phyloP scores from a whole-genome alignment of 2,888 invertebrate species.

The Spodoptera littoralis region DNA sequence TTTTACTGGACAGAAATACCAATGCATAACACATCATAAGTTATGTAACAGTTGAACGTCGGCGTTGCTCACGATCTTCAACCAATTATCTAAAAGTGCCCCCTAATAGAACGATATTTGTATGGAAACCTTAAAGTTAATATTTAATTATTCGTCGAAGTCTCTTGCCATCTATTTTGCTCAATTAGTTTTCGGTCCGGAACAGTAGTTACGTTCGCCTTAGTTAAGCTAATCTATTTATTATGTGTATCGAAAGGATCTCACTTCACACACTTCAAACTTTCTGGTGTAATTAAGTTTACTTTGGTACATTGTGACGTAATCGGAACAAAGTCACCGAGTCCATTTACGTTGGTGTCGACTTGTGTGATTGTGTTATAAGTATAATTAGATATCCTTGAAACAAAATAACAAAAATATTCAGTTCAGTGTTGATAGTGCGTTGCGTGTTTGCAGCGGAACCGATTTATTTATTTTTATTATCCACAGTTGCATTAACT shows the following conservation, averaged over 20 bases:
- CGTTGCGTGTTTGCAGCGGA: constrained; percentile 44
- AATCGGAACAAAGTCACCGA: constrained; percentile 1
- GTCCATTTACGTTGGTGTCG: constrained; percentile 1
- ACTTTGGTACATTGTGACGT: constrained; percentile 2
- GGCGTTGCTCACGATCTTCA: constrained; percentile 1
- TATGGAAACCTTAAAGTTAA: constrained; percentile 43
- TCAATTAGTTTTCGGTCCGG: constrained; percentile 43
- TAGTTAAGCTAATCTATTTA: constrained; percentile 29
- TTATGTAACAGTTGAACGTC: constrained; percentile 2
- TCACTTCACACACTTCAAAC: constrained; percentile 27
- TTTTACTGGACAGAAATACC: no score
- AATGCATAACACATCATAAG: no score
- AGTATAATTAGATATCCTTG: constrained; percentile 39
- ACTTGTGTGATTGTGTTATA: constrained; percentile 11
- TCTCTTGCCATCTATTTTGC: constrained; percentile 45
- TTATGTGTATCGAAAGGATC: constrained; percentile 23
- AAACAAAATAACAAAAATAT: constrained; percentile 19
- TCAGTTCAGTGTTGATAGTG: constrained; percentile 9
- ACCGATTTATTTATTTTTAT: constrained; percentile 34
- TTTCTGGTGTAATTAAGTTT: constrained; percentile 12
- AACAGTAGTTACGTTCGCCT: constrained; percentile 29
- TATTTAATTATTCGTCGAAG: constrained; percentile 55
- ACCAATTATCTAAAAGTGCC: constrained; percentile 35
- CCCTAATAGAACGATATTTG: constrained; percentile 37
- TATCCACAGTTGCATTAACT: constrained; percentile 14